These are phyloP conservation scores for Stegodyphus dumicola DNA, from an alignment of 1,140 invertebrate genomes.

Conservation along the genomic window DNA sequence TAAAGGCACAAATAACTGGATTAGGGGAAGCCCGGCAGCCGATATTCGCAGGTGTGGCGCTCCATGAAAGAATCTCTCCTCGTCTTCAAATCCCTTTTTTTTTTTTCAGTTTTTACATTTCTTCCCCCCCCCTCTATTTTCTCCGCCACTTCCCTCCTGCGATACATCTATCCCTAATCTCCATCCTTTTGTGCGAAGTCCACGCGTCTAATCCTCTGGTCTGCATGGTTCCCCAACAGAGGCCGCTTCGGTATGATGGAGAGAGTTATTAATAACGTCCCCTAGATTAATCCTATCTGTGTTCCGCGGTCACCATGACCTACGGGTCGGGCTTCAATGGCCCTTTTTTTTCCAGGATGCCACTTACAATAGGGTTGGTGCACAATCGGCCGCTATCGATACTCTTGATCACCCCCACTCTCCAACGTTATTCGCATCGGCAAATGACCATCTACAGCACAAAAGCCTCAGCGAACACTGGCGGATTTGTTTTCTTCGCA, in stretches of 20 bases:
- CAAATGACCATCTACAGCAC: conserved; percentile 46
- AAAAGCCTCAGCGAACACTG: neutral
- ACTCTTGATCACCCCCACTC: neutral
- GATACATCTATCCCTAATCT: conserved; percentile 46
- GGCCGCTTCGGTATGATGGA: conserved; percentile 22
- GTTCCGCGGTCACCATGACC: conserved; percentile 42
- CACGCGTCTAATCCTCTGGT: conserved; percentile 51
- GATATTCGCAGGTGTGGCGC: conserved; percentile 51
- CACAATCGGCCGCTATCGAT: conserved; percentile 40
- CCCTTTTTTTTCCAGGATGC: conserved; percentile 5
- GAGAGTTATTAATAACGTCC: conserved; percentile 60
- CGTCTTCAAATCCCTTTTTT: conserved; percentile 43
- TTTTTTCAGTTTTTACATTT: conserved; percentile 59
- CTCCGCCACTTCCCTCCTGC: neutral
- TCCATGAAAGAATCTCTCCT: conserved; percentile 44
- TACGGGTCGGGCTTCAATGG: conserved; percentile 26
- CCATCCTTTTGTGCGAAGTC: conserved; percentile 53
- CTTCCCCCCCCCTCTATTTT: conserved; percentile 3
- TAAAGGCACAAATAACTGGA: conserved; percentile 62
- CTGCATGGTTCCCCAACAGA: neutral
- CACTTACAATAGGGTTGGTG: conserved; percentile 23
- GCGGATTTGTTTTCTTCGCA: conserved; percentile 3
- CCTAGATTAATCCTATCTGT: conserved; percentile 45
- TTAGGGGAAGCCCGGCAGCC: conserved; percentile 52
- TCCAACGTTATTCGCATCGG: neutral